Conservation (phyloP, 2,888 invertebrate genomes). For the Galerucella pusilla region DNA sequence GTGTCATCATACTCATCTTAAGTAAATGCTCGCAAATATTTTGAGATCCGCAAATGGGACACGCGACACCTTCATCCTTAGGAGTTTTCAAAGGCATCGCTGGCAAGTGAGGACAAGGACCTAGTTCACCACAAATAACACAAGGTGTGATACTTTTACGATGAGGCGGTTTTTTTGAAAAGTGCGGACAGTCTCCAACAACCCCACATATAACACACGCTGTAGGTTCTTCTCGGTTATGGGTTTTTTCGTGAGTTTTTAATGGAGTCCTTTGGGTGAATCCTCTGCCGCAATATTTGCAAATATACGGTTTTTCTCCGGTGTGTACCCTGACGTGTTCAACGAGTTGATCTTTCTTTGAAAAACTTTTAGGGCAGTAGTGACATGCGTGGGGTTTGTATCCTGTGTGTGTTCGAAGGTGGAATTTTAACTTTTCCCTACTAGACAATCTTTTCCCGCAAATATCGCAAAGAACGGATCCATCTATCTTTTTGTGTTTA, state of each 20-base stretch:
- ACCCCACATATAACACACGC: constrained; percentile 59
- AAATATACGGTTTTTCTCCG: constrained; percentile 62
- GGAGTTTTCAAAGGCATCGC: constrained; percentile 16
- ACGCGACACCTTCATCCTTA: constrained; percentile 24
- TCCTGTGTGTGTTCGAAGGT: constrained; percentile 60
- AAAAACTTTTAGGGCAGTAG: constrained; percentile 67
- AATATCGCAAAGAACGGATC: constrained; percentile 68
- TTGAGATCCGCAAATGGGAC: constrained; percentile 36
- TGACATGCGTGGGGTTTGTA: constrained; percentile 65
- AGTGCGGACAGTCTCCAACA: constrained; percentile 17
- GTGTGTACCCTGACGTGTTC: constrained; percentile 56
- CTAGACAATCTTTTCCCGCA: constrained; percentile 68
- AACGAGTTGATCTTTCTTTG: constrained; percentile 62
- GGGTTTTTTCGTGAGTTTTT: constrained; percentile 71
- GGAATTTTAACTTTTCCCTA: constrained; percentile 61
- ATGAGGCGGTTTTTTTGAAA: constrained; percentile 10
- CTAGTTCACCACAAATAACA: constrained; percentile 24
- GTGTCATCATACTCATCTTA: constrained; percentile 40
- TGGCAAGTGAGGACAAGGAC: constrained; percentile 33
- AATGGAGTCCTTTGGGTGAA: constrained; percentile 70
- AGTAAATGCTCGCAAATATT: constrained; percentile 36
- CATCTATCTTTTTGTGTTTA: constrained; percentile 62
- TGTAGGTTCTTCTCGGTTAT: constrained; percentile 72
- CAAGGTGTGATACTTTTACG: constrained; percentile 27
- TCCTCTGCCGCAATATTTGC: constrained; percentile 58